These are phyloP conservation scores for Poecilobothrus nobilitatus DNA, from an alignment of 2,888 invertebrate genomes.

Conservation along the genomic window DNA sequence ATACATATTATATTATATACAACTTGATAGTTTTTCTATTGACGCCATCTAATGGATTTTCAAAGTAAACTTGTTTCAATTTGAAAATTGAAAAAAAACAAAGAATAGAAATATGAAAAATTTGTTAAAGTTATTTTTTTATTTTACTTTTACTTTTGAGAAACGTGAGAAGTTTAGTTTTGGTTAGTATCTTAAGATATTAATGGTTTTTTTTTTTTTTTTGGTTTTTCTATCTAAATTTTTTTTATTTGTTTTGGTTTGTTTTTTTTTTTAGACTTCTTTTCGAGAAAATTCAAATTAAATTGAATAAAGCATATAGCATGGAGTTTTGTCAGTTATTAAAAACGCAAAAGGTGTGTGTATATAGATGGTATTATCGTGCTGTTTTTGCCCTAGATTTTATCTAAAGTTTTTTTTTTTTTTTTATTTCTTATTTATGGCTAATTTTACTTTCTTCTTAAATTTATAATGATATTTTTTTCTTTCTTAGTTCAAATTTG, in stretches of 20 bases:
- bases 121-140: background rate
- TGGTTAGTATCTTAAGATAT: too few species aligned
- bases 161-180: background rate
- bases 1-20: too few species aligned
- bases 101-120: background rate
- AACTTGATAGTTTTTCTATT: too few species aligned
- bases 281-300: background rate
- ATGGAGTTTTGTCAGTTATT: background rate
- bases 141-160: background rate
- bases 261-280: too few species aligned
- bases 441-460: background rate
- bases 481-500: too few species aligned
- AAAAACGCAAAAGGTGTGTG: background rate
- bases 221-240: background rate
- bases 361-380: background rate
- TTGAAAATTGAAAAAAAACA: background rate
- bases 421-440: background rate
- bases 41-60: too few species aligned
- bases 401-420: background rate
- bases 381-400: conserved; percentile 3
- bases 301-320: background rate
- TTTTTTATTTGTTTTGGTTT: background rate
- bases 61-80: background rate
- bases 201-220: too few species aligned
- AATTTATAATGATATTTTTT: too few species aligned